Percentiles rank a stretch among this genome's conserved stretches.
phyloP scores from a whole-genome alignment of 2,888 invertebrate species.

The Morpho achilles region DNA sequence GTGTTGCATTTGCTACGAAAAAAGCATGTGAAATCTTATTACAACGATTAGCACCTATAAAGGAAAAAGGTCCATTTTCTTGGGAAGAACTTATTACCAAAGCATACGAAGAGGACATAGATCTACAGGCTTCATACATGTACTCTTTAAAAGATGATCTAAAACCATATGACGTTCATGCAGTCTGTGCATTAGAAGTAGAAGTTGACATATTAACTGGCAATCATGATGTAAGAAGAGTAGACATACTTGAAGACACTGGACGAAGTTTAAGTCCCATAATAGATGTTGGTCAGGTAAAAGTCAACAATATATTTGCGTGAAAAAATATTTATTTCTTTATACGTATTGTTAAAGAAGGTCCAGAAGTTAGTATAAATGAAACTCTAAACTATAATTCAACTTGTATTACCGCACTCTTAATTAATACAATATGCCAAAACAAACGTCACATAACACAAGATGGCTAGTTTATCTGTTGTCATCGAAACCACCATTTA shows the following conservation, averaged over 20 bases:
- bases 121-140: slow-evolving; percentile 81
- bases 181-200: slow-evolving; percentile 82
- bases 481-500: no score
- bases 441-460: no score
- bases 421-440: no score
- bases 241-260: slow-evolving; percentile 86
- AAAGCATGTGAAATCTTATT: slow-evolving; percentile 82
- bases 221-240: slow-evolving; percentile 82
- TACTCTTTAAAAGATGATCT: slow-evolving; percentile 71
- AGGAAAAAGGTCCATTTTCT: slow-evolving; percentile 65
- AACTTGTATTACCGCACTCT: no score
- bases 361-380: no score
- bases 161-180: slow-evolving; percentile 82
- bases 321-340: neutral
- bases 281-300: slow-evolving; percentile 85
- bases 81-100: slow-evolving; percentile 80
- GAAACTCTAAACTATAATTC: no score
- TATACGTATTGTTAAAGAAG: neutral
- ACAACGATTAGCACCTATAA: slow-evolving; percentile 79
- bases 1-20: slow-evolving; percentile 76
- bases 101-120: slow-evolving; percentile 73
- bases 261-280: slow-evolving; percentile 85
- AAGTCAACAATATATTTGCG: no score
- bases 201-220: slow-evolving; percentile 90
- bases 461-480: no score